A percentile compares a stretch with the other conserved stretches of the same genome.
These are phyloP conservation scores for Darevskia mixta DNA, from an alignment of 2,797 vertebrate genomes.

Conservation along the genomic window DNA sequence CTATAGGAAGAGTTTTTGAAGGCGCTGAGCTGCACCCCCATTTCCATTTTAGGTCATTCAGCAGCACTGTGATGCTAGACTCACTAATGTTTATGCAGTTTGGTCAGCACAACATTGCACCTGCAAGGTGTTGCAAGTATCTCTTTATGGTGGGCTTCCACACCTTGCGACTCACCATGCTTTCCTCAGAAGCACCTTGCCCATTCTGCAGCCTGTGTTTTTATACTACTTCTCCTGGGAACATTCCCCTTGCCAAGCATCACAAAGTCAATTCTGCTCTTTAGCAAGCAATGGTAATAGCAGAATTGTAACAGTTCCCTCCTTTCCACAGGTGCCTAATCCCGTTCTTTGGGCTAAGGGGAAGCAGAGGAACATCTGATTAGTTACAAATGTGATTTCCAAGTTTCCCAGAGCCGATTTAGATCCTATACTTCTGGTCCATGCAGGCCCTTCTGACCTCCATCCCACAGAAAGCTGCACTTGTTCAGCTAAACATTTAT, in stretches of 20 bases:
- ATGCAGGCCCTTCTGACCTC: slow-evolving; percentile 32
- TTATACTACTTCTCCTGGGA: background rate
- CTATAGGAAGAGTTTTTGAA: too few relatives aligned
- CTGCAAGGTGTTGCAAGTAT: background rate
- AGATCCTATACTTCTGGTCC: slow-evolving; percentile 49
- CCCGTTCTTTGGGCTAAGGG: slow-evolving; percentile 39
- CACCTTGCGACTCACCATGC: background rate
- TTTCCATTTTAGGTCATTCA: background rate
- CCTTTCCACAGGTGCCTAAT: slow-evolving; percentile 43
- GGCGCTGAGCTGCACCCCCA: background rate
- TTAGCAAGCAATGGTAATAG: background rate
- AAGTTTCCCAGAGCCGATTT: slow-evolving; percentile 50
- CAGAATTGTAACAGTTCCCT: background rate
- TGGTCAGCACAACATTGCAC: background rate
- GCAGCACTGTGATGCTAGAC: background rate
- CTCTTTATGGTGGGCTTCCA: background rate
- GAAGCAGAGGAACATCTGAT: slow-evolving; percentile 45
- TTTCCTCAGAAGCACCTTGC: background rate
- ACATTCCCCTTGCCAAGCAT: background rate
- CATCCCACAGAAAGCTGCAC: slow-evolving; percentile 62
- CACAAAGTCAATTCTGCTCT: background rate
- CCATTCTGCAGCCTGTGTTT: background rate
- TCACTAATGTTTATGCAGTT: background rate
- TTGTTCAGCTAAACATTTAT: background rate
- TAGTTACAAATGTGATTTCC: slow-evolving; percentile 60